A percentile compares a stretch with the other conserved stretches of the same genome.
These are phyloP conservation scores for Phyto melanocephala DNA, from an alignment of 2,888 invertebrate species.

Conservation along the genomic window DNA sequence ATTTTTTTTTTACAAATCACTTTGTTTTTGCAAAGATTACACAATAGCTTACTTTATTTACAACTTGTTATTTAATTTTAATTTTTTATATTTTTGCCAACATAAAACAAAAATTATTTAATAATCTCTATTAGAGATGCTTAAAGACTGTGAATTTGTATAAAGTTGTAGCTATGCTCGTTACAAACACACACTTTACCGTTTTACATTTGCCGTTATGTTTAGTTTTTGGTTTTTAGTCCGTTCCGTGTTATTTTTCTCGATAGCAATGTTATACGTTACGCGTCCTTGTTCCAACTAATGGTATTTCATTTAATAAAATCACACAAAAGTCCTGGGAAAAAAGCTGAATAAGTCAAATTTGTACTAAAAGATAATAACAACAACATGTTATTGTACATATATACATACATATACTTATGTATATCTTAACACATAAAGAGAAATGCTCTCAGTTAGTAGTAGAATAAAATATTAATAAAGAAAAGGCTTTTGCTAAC, in stretches of 20 bases:
- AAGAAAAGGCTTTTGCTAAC: conserved; percentile 14
- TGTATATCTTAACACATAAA: not conserved
- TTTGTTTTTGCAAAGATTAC: not conserved
- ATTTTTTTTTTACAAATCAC: not conserved
- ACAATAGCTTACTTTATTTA: conserved; percentile 35
- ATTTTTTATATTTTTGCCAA: not conserved
- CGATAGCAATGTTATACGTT: conserved; percentile 67
- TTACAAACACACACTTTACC: conserved; percentile 55
- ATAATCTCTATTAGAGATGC: too few species aligned
- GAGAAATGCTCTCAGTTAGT: not conserved
- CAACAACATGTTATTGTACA: not conserved
- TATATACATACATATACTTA: too few species aligned
- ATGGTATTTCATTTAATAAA: conserved; percentile 69
- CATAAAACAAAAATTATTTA: too few species aligned
- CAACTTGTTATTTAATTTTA: not conserved
- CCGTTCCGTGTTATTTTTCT: conserved; percentile 1
- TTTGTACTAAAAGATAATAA: conserved; percentile 21
- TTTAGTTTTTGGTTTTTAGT: not conserved
- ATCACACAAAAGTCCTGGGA: conserved; percentile 75
- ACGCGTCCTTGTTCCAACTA: conserved; percentile 78
- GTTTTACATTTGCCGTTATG: conserved; percentile 68
- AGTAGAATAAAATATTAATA: too few species aligned
- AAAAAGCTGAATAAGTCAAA: conserved; percentile 60
- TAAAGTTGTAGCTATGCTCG: too few species aligned
- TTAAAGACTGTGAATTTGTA: conserved; percentile 8